Evolutionary conservation across 2,888 invertebrate species (phyloP).

Genomic region (Amphiduros pacificus): DNA sequence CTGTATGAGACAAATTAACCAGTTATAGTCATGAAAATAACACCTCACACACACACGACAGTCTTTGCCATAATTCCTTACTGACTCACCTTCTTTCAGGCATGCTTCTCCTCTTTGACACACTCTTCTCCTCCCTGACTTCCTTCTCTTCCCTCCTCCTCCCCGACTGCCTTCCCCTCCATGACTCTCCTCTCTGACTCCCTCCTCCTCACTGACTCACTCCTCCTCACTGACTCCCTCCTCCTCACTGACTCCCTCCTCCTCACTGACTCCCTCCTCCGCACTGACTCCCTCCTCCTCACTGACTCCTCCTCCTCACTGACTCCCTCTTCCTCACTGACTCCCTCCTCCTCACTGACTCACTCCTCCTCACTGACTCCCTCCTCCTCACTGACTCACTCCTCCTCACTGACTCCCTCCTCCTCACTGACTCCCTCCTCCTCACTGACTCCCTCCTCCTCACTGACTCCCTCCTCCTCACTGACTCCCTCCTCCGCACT

Average conservation of each 20-base stretch:
- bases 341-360: neutral
- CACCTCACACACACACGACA: too few species aligned
- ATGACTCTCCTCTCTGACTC: neutral
- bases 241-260: neutral
- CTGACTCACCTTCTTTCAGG: neutral
- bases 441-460: too few species aligned
- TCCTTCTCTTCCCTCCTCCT: neutral
- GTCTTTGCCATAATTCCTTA: neutral
- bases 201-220: neutral
- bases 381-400: neutral
- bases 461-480: too few species aligned
- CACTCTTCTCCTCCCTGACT: neutral
- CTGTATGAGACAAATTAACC: too few species aligned
- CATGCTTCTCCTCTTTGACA: neutral
- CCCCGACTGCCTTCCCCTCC: neutral
- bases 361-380: neutral
- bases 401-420: neutral
- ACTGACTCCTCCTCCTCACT: neutral
- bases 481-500: too few species aligned
- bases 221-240: neutral
- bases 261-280: too few species aligned
- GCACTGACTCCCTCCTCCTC: neutral
- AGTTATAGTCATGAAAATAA: too few species aligned
- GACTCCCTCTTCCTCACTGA: neutral
- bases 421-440: too few species aligned